Base-by-base conservation (phyloP, 2,888 invertebrate species). In the Trachelus stipa region DNA sequence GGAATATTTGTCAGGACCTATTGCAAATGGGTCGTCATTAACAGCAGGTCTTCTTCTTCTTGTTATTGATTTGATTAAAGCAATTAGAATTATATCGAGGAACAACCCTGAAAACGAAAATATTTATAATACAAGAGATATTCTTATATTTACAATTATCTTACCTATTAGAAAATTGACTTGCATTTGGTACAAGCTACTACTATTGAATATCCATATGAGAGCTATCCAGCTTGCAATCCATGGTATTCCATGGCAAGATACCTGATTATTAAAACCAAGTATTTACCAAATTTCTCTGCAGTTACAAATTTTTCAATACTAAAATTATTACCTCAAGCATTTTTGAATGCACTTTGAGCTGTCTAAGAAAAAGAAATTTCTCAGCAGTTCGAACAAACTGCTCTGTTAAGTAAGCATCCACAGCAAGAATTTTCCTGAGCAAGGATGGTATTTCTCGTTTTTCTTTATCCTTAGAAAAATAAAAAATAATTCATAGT, bases 161-260 rank as follows among this genome's bases (percentile, higher is more conserved):
- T 92, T 93, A 96, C 97, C 98, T 87, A 97, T 91, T 31, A 98
- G 92, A 92, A 98, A 94, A 91, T 98, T 98, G 4, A 97, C 94
- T 93, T 97, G 96, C 91, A 97, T 93, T 92, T 96, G 95, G 87
- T 96, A 95, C 37, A 96, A 92, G 12, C 93, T 92, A 82, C 94
- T 93, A 84, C 93, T 94, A 87, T 95, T 95, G 35, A 96, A 92
- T 69, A 97, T 90, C 95, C 96, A 96, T 81, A 97, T 95, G 82
- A 96, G 95, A 6, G 95, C 94, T 34, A 97, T 91, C 94, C 96
- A 96, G 34, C 94, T 93, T 11, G 94, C 94, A 75, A 98, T 91
- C 98, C 98, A 98, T 6, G 96, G 94, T 75, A 98, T 93, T 12
- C 98, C 98, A 92, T 98, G 97, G 87, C 98, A 98, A 11, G 97